These are phyloP conservation scores for Popillia japonica DNA, from an alignment of 1,140 invertebrate genomes.

Conservation along the genomic window DNA sequence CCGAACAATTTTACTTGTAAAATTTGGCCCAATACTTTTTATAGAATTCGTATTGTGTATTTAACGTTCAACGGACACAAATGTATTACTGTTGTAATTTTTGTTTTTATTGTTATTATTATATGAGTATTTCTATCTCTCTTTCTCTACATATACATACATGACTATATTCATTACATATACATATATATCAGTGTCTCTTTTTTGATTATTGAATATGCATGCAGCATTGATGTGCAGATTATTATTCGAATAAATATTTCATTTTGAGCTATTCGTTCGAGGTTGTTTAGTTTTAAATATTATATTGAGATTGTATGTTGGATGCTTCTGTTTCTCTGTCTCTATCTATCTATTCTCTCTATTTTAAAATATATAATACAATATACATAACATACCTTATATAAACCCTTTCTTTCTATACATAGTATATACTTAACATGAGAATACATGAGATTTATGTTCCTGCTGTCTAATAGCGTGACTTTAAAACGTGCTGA, in stretches of 20 bases:
- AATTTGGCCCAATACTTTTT: too few relatives aligned
- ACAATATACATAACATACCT: slow-evolving; percentile 13
- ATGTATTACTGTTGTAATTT: background rate
- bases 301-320: slow-evolving; percentile 44
- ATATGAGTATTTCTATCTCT: background rate
- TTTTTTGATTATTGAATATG: slow-evolving; percentile 42
- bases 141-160: background rate
- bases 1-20: too few relatives aligned
- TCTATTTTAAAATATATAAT: background rate
- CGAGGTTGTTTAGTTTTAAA: slow-evolving; percentile 43
- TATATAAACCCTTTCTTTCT: slow-evolving; percentile 37
- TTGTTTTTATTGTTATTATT: background rate
- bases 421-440: slow-evolving; percentile 28
- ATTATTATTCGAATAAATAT: slow-evolving; percentile 39
- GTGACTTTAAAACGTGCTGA: background rate
- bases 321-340: slow-evolving; percentile 49
- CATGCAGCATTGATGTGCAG: slow-evolving; percentile 57
- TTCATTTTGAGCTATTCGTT: slow-evolving; percentile 37
- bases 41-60: too few relatives aligned
- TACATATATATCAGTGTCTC: slow-evolving; percentile 38
- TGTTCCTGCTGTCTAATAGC: background rate
- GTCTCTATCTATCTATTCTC: slow-evolving; percentile 47
- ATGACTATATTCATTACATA: background rate
- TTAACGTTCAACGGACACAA: too few relatives aligned
- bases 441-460: slow-evolving; percentile 36